Base-by-base conservation (phyloP, 2,888 invertebrate species). In the Crocallis elinguaria region DNA sequence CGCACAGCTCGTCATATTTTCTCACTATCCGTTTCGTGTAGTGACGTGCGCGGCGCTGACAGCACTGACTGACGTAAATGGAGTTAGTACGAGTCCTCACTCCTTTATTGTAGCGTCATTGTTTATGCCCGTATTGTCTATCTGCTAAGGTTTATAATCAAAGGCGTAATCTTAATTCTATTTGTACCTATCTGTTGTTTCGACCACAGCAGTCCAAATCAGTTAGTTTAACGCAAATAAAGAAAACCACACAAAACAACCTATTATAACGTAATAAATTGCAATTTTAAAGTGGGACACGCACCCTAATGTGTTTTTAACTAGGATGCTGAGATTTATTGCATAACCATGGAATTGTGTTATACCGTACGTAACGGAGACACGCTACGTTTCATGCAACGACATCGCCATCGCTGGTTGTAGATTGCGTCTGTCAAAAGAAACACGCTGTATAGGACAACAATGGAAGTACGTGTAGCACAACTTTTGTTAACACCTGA, bases 241-340 rank as follows among this genome's bases (percentile, higher is more conserved):
- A 2, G 29, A 29, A 11, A 33, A 21, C 21, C 3, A 11, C 13
- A 14, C 17, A 11, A 23, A 45, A 54, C 32, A 16, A 21, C 54
- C 69, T 75, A 62, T 56, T 57, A 39, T 36, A 46, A 9, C 27
- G 32, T 32, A 21, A 17, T 32, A 19, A 21, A 29, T 36, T 27
- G 49, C 36, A 8, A 59, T 49, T 55, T 49, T 36, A 46, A 67
- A 62, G 57, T 60, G 41, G 66, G 49, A 29, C 65, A 60, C 36
- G 5, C 41, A 57, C 61, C 61, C 53, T 69, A 71, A 72, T 75
- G 59, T 23, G 56, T 49, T 56, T 64, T 60, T 66, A 71, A 73
- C 58, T 73, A 48, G 60, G 48, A 60, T 70, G 58, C 55, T 44
- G 59, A 50, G 29, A 33, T 46, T 43, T 12, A 42, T 57, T 44